Evolutionary conservation across 2,888 invertebrate genomes (phyloP).

Genomic region (Tetranychus truncatus): DNA sequence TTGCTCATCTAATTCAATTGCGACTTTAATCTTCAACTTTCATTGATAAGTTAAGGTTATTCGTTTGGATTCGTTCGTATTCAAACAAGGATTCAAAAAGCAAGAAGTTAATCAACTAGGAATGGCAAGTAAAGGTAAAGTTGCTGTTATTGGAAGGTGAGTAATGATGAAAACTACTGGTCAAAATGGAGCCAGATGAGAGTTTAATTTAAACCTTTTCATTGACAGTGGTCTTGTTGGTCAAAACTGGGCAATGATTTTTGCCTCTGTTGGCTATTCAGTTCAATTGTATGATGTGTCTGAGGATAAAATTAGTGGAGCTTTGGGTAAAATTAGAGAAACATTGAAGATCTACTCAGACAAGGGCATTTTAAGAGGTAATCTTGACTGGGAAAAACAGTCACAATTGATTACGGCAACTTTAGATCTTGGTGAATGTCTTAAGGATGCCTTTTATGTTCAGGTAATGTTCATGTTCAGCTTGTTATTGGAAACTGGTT

Average conservation of each 20-base stretch:
- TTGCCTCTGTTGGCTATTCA: slow-evolving; percentile 73
- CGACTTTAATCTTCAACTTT: too few relatives aligned
- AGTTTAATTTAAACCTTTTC: background rate
- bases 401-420: slow-evolving; percentile 45
- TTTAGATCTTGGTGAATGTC: slow-evolving; percentile 43
- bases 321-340: slow-evolving; percentile 50
- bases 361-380: slow-evolving; percentile 46
- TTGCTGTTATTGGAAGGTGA: slow-evolving; percentile 26
- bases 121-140: slow-evolving; percentile 24
- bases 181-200: too few relatives aligned
- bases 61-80: too few relatives aligned
- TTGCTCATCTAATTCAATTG: too few relatives aligned
- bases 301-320: slow-evolving; percentile 51
- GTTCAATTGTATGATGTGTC: slow-evolving; percentile 69
- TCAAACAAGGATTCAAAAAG: too few relatives aligned
- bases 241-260: slow-evolving; percentile 90
- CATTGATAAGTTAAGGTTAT: too few relatives aligned
- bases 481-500: background rate
- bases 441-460: slow-evolving; percentile 38
- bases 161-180: background rate
- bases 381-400: slow-evolving; percentile 52
- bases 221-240: slow-evolving; percentile 69
- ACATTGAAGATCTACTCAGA: slow-evolving; percentile 53
- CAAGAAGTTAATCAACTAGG: too few relatives aligned
- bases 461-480: background rate